Conservation (phyloP, 2,113 vertebrate genomes). For the Sclerurus mexicanus region DNA sequence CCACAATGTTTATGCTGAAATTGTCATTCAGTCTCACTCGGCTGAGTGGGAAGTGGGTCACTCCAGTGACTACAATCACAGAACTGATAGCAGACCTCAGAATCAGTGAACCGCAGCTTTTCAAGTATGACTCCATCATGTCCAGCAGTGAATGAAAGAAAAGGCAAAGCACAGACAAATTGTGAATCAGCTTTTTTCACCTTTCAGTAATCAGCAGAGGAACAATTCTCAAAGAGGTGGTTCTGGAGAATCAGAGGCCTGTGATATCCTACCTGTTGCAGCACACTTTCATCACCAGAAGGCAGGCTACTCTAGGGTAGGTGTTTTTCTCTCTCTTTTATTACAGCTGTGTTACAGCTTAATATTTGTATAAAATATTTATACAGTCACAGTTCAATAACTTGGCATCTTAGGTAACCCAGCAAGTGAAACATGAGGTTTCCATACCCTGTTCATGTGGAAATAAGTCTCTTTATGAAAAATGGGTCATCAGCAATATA, state of each 20-base stretch:
- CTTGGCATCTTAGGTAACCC: not conserved
- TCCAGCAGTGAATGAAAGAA: not conserved
- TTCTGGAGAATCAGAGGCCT: not conserved
- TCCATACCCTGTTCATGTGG: not conserved
- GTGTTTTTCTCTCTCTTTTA: not conserved
- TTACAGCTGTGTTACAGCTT: not conserved
- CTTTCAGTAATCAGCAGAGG: not conserved
- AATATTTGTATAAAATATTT: not conserved
- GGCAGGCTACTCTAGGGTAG: not conserved
- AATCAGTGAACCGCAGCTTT: not conserved
- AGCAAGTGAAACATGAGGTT: not conserved
- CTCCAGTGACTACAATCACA: not conserved
- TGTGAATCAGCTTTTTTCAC: not conserved
- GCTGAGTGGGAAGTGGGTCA: not conserved
- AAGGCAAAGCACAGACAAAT: not conserved
- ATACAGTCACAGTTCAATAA: not conserved
- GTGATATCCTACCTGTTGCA: not conserved
- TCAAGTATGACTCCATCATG: not conserved
- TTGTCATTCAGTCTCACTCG: not conserved
- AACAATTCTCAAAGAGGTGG: not conserved
- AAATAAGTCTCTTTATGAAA: not conserved
- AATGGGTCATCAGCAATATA: not conserved
- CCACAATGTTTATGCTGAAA: not conserved
- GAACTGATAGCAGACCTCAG: not conserved
- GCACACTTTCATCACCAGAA: not conserved